A percentile compares a stretch with the other conserved stretches of the same genome.
phyloP scores from a whole-genome alignment of 1,140 invertebrate species.

The Anastrepha obliqua region DNA sequence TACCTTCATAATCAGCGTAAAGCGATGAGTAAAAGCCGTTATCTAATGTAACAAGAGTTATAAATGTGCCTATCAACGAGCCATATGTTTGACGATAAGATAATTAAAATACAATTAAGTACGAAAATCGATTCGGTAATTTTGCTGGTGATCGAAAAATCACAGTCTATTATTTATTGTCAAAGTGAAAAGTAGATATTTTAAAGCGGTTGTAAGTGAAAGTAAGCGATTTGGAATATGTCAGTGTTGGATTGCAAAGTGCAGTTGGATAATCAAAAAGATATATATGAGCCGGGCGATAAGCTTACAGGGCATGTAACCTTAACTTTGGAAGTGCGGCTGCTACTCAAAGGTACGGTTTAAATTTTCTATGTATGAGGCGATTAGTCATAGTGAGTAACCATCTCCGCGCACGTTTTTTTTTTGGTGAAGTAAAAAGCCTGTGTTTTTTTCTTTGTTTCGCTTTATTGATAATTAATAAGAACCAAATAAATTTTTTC shows the following conservation, averaged over 20 bases:
- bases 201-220: not conserved
- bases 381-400: not conserved
- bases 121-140: constrained; percentile 8
- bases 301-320: constrained; percentile 61
- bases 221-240: not conserved
- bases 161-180: not conserved
- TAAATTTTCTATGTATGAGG: not conserved
- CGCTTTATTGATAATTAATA: not conserved
- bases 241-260: constrained; percentile 59
- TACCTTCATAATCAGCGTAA: not conserved
- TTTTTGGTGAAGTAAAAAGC: too few relatives aligned
- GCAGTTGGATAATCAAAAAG: constrained; percentile 63
- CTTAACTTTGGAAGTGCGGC: constrained; percentile 61
- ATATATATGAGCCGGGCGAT: constrained; percentile 64
- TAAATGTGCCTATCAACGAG: not conserved
- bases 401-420: too few relatives aligned
- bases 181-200: not conserved
- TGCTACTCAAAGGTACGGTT: constrained; percentile 66
- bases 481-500: not conserved
- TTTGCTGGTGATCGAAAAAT: too few relatives aligned
- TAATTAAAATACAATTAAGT: not conserved
- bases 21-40: too few relatives aligned
- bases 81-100: not conserved
- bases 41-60: too few relatives aligned
- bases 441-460: too few relatives aligned